phyloP scores from a whole-genome alignment of 2,113 vertebrate species.

The Campylomormyrus tamandua region DNA sequence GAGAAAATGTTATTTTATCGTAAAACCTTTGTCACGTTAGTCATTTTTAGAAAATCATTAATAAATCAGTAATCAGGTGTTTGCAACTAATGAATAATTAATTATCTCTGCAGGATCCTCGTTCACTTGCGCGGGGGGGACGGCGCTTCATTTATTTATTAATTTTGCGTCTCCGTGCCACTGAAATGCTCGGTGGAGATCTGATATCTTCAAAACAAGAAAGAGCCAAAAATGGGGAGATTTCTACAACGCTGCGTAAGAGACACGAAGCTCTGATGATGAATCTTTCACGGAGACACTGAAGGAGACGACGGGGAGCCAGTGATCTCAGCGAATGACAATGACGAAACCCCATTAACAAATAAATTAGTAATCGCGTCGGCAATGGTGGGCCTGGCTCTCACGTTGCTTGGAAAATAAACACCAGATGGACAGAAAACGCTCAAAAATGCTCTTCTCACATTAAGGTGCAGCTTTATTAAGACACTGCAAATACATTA shows the following conservation, averaged over 20 bases:
- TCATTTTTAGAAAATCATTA: background rate
- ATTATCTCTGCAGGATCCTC: background rate
- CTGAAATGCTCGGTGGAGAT: background rate
- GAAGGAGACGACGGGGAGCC: background rate
- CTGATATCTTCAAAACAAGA: background rate
- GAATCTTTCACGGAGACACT: background rate
- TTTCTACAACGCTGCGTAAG: background rate
- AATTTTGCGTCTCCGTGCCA: background rate
- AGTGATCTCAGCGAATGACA: background rate
- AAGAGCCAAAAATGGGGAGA: background rate
- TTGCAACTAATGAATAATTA: background rate
- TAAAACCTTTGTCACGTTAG: background rate
- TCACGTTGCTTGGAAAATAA: background rate
- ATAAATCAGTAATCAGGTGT: constrained; percentile 7
- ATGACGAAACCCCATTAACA: background rate
- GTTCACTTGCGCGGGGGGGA: background rate
- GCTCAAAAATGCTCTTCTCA: background rate
- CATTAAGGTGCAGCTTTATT: background rate
- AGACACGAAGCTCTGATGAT: background rate
- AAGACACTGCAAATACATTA: background rate
- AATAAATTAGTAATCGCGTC: background rate
- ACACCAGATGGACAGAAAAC: background rate
- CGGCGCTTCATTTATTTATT: background rate
- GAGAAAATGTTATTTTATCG: background rate
- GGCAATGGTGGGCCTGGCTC: background rate